Evolutionary conservation across 2,113 vertebrate genomes (phyloP).

Genomic region (Embiotoca jacksoni): DNA sequence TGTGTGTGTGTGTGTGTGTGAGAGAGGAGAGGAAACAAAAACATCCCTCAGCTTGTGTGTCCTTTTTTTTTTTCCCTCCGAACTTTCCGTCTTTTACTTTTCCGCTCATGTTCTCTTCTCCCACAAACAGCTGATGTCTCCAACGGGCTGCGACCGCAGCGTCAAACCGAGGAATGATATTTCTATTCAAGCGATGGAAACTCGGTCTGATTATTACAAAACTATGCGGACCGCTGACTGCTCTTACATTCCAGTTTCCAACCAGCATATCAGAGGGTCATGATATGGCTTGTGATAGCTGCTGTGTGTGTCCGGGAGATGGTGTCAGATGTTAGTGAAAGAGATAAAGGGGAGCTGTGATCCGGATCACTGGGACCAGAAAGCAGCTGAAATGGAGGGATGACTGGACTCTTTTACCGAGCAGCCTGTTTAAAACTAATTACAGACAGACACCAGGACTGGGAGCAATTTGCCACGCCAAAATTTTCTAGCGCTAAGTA

Average conservation of each 20-base stretch:
- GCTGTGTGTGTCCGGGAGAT: constrained; percentile 1
- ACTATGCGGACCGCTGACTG: constrained; percentile 44
- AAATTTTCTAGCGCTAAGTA: constrained; percentile 54
- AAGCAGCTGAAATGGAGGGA: constrained; percentile 43
- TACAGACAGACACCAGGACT: constrained; percentile 68
- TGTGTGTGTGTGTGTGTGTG: background rate
- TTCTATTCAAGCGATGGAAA: constrained; percentile 61
- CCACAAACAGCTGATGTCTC: constrained; percentile 52
- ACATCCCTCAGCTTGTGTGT: constrained; percentile 2
- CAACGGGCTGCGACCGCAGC: constrained; percentile 36
- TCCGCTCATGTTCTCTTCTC: constrained; percentile 39
- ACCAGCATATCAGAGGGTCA: constrained; percentile 46
- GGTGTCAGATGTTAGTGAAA: too few species aligned
- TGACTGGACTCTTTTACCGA: constrained; percentile 35
- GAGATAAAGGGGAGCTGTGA: constrained; percentile 1
- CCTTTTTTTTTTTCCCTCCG: constrained; percentile 26
- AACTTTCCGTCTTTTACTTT: constrained; percentile 27
- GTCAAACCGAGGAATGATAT: constrained; percentile 21
- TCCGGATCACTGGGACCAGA: background rate
- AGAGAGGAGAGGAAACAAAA: constrained; percentile 17
- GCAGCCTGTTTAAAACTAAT: constrained; percentile 48
- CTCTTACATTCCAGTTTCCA: constrained; percentile 35
- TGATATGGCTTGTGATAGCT: constrained; percentile 27
- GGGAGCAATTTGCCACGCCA: constrained; percentile 58
- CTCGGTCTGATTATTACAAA: constrained; percentile 33